Conservation (phyloP, 2,113 vertebrate genomes). For the Oreotragus oreotragus region DNA sequence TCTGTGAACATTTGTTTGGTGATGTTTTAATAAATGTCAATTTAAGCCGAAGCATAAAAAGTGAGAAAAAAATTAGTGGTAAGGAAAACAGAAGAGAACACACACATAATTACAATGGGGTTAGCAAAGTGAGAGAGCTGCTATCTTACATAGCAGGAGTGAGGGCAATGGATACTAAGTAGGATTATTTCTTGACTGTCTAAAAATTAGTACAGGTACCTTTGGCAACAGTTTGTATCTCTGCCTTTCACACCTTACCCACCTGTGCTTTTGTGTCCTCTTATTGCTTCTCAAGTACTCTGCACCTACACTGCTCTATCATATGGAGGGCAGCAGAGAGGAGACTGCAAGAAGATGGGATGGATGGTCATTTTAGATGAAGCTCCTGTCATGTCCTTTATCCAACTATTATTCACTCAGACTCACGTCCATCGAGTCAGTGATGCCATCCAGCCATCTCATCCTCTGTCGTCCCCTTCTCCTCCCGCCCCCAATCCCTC, state of each 20-base stretch:
- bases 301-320: not conserved
- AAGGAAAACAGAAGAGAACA: not conserved
- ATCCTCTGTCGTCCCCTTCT: too few species aligned
- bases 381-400: not conserved
- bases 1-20: not conserved
- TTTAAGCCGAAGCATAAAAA: not conserved
- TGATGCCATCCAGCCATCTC: too few species aligned
- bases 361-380: not conserved
- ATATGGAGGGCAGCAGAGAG: not conserved
- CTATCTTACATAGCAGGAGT: not conserved
- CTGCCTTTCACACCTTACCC: not conserved
- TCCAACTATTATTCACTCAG: not conserved
- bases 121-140: not conserved
- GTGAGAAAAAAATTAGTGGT: not conserved
- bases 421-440: too few species aligned
- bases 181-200: not conserved
- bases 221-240: not conserved
- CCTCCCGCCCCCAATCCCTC: too few species aligned
- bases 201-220: not conserved
- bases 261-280: not conserved
- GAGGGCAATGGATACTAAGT: not conserved
- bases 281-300: not conserved
- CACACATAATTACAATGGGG: not conserved
- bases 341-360: not conserved
- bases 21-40: not conserved